Percentiles rank a stretch among this genome's conserved stretches.
Conservation (phyloP, 2,888 invertebrate genomes). For the Blastobasis lacticolella region DNA sequence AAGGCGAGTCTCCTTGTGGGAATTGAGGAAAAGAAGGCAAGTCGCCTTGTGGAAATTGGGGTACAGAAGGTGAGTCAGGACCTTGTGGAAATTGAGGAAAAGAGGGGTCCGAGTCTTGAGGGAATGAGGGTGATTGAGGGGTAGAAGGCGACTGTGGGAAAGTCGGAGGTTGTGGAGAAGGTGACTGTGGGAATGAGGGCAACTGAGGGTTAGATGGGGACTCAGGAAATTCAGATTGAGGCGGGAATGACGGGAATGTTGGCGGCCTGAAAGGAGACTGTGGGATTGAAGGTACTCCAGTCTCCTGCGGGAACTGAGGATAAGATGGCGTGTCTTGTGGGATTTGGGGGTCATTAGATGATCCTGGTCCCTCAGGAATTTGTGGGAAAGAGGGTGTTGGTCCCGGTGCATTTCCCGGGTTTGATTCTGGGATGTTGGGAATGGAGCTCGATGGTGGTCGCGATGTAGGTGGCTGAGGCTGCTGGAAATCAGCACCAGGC, state of each 20-base stretch:
- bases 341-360: not conserved
- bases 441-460: constrained; percentile 22
- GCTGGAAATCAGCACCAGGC: constrained; percentile 10
- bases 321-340: not conserved
- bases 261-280: constrained; percentile 9
- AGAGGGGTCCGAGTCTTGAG: constrained; percentile 12
- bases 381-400: not conserved
- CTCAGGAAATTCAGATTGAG: constrained; percentile 4
- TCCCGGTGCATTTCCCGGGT: constrained; percentile 2
- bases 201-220: constrained; percentile 8
- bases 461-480: constrained; percentile 17
- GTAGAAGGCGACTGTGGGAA: constrained; percentile 5
- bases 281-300: not conserved
- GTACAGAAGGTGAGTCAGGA: constrained; percentile 4
- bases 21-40: not conserved
- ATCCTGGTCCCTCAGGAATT: not conserved
- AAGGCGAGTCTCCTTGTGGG: too few species aligned
- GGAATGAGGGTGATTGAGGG: constrained; percentile 7
- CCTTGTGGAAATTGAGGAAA: constrained; percentile 15
- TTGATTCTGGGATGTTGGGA: constrained; percentile 9
- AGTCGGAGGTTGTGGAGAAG: constrained; percentile 16
- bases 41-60: not conserved
- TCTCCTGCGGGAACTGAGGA: constrained; percentile 11
- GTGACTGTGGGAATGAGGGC: constrained; percentile 5
- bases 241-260: constrained; percentile 11